A percentile compares a stretch with the other conserved stretches of the same genome.
phyloP scores from a whole-genome alignment of 2,797 vertebrate species.

The Botia kubotai region DNA sequence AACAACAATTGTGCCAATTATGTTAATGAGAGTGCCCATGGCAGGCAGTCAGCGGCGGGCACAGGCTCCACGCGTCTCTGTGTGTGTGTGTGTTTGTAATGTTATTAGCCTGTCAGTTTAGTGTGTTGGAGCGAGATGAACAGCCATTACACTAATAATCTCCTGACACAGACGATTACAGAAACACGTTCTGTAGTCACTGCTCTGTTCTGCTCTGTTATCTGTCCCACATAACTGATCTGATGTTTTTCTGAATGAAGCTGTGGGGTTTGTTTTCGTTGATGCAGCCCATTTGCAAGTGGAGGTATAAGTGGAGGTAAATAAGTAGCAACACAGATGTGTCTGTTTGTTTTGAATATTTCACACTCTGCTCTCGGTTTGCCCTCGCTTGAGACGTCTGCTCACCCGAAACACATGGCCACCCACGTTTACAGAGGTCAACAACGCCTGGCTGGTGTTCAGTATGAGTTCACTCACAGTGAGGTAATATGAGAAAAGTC shows the following conservation, averaged over 20 bases:
- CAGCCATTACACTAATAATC: not conserved
- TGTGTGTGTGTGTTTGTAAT: slow-evolving; percentile 4
- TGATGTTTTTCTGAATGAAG: not conserved
- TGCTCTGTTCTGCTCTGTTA: not conserved
- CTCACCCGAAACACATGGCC: not conserved
- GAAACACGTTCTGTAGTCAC: too few species aligned
- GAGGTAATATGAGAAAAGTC: not conserved
- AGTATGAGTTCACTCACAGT: not conserved
- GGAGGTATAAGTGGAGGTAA: not conserved
- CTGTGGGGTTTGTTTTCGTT: not conserved
- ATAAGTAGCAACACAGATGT: not conserved
- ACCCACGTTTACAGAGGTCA: not conserved
- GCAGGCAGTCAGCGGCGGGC: not conserved
- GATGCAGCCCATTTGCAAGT: not conserved
- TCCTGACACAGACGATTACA: slow-evolving; percentile 1
- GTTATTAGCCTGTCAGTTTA: not conserved
- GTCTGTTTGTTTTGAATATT: not conserved
- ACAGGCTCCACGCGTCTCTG: not conserved
- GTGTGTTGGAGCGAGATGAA: not conserved
- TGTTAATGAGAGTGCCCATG: not conserved
- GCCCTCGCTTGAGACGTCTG: too few species aligned
- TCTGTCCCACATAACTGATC: not conserved
- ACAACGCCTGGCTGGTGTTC: not conserved
- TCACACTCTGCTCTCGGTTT: too few species aligned
- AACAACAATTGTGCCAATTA: not conserved